Base-by-base conservation (phyloP, 2,888 invertebrate species). In the Agrotis puta region DNA sequence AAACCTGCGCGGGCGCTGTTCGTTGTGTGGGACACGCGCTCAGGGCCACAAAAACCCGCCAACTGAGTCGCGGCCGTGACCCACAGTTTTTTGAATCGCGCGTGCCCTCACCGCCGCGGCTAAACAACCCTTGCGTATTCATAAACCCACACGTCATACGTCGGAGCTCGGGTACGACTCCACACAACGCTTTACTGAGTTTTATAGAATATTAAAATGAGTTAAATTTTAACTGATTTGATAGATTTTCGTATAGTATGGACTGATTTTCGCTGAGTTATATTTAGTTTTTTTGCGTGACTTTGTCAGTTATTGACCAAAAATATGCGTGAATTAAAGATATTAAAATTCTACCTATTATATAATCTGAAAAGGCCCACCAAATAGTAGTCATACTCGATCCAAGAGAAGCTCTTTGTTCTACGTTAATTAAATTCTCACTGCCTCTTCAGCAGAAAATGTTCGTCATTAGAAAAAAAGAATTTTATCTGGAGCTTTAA, bases 91-190 rank as follows among this genome's bases (percentile, higher is more conserved):
- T 92, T 94, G 87, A 93, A 89, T 81, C 89, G 89, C 92, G 90
- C 92, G 93, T 93, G 93, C 94, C 93, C 93, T 91, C 92, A 79
- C 82, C 87, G 79, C 85, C 72, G 64, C 85, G 87, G 85, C 87
- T 90, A 89, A 89, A 89, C 91, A 95, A 94, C 95, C 95, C 96
- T 95, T 94, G 91, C 94, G 91, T 93, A 94, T 93, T 92, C 94
- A 94, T 92, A 91, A 90, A 91, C 88, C 88, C 87, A 89, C 88
- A 88, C 91, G 84, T 92, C 89, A 90, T 88, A 84, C 85, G 77
- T 72, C 85, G 64, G 58, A 48, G n/a, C 57, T 54, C 59, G 64
- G 76, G 64, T 58, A 65, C 56, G 61, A 33, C 68, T 73, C 64
- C 24, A 73, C 64, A 78, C 64, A 70, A 80, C 39, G 56, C 64